A percentile compares a stretch with the other conserved stretches of the same genome.
These are phyloP conservation scores for Remorina albescens DNA, from an alignment of 2,797 vertebrate species.

Conservation along the genomic window DNA sequence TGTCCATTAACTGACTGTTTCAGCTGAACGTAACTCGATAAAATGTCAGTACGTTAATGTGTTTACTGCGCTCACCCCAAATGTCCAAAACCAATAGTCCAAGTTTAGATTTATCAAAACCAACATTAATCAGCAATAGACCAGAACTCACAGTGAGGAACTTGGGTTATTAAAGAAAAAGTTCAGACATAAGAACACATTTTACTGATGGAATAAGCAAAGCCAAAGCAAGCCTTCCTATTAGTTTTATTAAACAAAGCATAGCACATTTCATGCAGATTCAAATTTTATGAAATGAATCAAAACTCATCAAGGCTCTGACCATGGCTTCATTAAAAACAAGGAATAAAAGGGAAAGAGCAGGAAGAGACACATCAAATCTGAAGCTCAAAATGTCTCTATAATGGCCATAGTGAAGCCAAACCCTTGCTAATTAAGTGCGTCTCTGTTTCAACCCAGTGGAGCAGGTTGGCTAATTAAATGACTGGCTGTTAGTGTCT, in stretches of 20 bases:
- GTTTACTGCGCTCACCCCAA: background rate
- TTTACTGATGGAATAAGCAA: background rate
- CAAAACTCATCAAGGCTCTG: background rate
- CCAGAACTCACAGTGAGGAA: background rate
- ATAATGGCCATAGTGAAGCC: constrained; percentile 54
- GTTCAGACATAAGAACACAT: no score
- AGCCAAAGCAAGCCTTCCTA: background rate
- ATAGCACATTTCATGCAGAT: background rate
- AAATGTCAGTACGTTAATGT: background rate
- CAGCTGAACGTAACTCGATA: background rate
- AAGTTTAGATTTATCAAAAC: no score
- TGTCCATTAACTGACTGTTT: background rate
- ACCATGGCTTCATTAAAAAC: background rate
- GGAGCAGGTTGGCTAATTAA: constrained; percentile 73
- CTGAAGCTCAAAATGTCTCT: constrained; percentile 32
- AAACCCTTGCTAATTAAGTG: constrained; percentile 67
- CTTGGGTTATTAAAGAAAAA: background rate
- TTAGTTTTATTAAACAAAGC: background rate
- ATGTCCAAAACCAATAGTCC: no score
- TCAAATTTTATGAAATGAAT: background rate
- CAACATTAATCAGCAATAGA: no score
- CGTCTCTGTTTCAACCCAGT: constrained; percentile 59
- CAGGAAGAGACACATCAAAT: constrained; percentile 15
- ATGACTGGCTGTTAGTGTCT: constrained; percentile 56
- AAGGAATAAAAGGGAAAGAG: background rate